phyloP scores from a whole-genome alignment of 1,140 invertebrate genomes.

The Drosophila fuyamai region DNA sequence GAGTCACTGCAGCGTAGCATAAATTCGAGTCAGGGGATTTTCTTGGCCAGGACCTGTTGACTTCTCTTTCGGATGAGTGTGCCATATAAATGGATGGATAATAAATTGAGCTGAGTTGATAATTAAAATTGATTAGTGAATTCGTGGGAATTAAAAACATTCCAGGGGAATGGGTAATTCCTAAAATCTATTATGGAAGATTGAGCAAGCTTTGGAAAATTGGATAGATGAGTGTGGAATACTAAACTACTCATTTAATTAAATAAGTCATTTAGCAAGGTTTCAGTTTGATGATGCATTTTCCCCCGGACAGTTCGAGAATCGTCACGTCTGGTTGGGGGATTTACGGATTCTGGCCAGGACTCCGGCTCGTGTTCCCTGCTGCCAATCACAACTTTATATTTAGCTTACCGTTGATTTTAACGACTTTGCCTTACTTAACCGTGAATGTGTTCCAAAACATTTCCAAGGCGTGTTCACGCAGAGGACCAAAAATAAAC shows the following conservation, averaged over 20 bases:
- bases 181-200: slow-evolving; percentile 21
- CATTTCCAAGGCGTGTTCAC: slow-evolving; percentile 67
- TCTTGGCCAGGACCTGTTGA: slow-evolving; percentile 14
- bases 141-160: slow-evolving; percentile 12
- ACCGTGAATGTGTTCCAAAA: slow-evolving; percentile 39
- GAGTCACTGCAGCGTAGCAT: slow-evolving; percentile 53
- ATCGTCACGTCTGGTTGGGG: slow-evolving; percentile 5
- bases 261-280: slow-evolving; percentile 14
- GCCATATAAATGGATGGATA: not conserved
- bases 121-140: slow-evolving; percentile 12
- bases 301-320: not conserved
- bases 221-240: slow-evolving; percentile 14
- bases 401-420: slow-evolving; percentile 58
- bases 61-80: slow-evolving; percentile 4
- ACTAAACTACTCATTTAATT: slow-evolving; percentile 30
- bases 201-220: slow-evolving; percentile 14
- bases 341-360: slow-evolving; percentile 14
- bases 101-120: slow-evolving; percentile 7
- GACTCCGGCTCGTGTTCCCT: slow-evolving; percentile 20
- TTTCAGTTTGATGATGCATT: slow-evolving; percentile 15
- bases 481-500: slow-evolving; percentile 54
- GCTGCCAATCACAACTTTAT: slow-evolving; percentile 51
- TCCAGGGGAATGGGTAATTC: slow-evolving; percentile 16
- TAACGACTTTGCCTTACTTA: slow-evolving; percentile 74
- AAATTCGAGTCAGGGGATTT: slow-evolving; percentile 21